These are phyloP conservation scores for Pteruthius melanotis DNA, from an alignment of 2,113 vertebrate species.

Conservation along the genomic window DNA sequence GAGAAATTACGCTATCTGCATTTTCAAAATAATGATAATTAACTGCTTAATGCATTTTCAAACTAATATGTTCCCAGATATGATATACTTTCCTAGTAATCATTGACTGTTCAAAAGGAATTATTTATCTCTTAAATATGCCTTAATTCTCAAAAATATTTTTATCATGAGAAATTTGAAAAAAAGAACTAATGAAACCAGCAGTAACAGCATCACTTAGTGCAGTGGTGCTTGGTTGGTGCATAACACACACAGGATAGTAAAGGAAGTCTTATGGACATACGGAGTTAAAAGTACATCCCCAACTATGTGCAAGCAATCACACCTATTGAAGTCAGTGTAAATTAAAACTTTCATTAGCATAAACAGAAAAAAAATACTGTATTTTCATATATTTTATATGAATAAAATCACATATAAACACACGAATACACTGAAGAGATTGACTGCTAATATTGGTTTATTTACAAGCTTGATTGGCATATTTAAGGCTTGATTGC, in stretches of 20 bases:
- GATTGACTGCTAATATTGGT: background rate
- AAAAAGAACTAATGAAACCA: background rate
- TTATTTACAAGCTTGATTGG: background rate
- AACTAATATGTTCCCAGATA: background rate
- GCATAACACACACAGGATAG: background rate
- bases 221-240: background rate
- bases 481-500: background rate
- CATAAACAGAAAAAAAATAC: background rate
- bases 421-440: background rate
- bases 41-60: background rate
- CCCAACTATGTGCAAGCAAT: background rate
- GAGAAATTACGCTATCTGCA: background rate
- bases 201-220: background rate
- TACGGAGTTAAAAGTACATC: background rate
- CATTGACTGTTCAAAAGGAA: background rate
- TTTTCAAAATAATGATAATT: background rate
- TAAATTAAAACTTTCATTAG: background rate
- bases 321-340: background rate
- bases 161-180: background rate
- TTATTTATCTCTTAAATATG: background rate
- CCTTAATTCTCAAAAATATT: background rate
- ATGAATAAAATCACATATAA: background rate
- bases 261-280: background rate
- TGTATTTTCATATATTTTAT: background rate
- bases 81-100: background rate